Base-by-base conservation (phyloP, 2,113 vertebrate genomes). In the Balaenoptera acutorostrata region DNA sequence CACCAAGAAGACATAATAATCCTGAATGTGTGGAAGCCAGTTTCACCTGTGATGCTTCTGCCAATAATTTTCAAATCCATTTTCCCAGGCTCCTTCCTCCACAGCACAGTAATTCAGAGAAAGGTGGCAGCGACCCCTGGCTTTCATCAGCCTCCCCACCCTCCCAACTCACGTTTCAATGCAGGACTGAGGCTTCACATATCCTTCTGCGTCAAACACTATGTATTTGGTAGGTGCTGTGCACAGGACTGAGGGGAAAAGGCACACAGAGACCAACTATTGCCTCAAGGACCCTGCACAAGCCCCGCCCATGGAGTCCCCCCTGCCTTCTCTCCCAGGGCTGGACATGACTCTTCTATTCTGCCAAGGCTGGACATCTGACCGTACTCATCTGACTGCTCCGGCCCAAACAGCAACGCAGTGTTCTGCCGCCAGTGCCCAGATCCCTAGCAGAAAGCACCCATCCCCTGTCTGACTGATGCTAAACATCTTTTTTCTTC, bases 181-280 rank as follows among this genome's bases (percentile, higher is more conserved):
- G 95, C 98, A 98, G 61, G 98, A 99, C 49, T 98, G 97, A 29
- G 98, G 95, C 46, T 94, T 98, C 57, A 99, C 97, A 0, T 94
- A 97, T 39, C 98, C 98, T 86, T 98, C 98, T 2, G 97, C 97
- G 0, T 98, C 98, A 39, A 98, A 97, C 92, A 98, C 98, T 0
- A 97, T 97, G 83, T 98, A 98, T 25, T 98, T 98, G 61, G 98
- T 92, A 61, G 98, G 98, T 4, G 98, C 97, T 23, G 98, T 98
- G 89, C 98, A 98, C 39, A 98, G 95, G 18, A 98, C 98, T 98
- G 84, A 17, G 66, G 36, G 36, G 14, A 29, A 39, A 68, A 92
- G 36, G 66, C 2, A 90, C n/a, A 64, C 21, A 31, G 23, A 71
- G 57, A 78, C 39, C 15, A 4, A 75, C 49, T 57, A 29, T 61